Evolutionary conservation across 2,113 vertebrate species (phyloP), one percentile per base, ranked within the genome.

Genomic region (Corythoichthys intestinalis): DNA sequence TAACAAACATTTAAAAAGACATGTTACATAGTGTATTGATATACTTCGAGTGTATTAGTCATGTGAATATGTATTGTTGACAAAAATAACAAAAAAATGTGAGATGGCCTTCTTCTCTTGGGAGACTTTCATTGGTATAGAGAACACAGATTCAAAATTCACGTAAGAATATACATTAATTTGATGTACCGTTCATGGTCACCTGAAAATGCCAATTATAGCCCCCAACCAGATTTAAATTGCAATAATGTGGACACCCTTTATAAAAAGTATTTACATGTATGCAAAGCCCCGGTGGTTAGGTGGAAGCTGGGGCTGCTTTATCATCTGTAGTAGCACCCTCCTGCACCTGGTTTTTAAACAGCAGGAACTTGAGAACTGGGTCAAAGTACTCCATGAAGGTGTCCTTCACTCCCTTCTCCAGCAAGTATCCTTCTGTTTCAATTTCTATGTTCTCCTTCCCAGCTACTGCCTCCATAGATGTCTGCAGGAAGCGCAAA

Each of bases 401-500:
- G 64, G 89, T 94, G 48, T 93, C 93, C 71, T 91, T 91, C 65
- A 94, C 78, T 3, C 91, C 87, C 62, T 92, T 88, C 66, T 94
- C 91, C 80, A 96, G 78, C 67, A 95, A 81, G 77, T 95, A 96
- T 35, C 94, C 94, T 66, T 94, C 94, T 0, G 94, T 88, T 68
- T 95, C 93, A 0, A 92, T 83, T 78, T 93, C 91, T 8, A 77
- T 85, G 67, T 94, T 91, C 58, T 93, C 93, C 35, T 91, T 85
- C 35, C 93, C 93, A 10, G 75, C 86, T 2, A 94, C 82, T 13
- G 92, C 92, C 53, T 95, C 93, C 91, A 94, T 91, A 8, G 94
- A 84, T 0, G 93, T 95, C 72, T 94, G 93, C 60, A 95, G 88
- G 78, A 93, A 92, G n/a, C 94, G 88, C 66, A 95, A 77, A 76